Base-by-base conservation (phyloP, 1,140 invertebrate genomes). In the Lordiphosa stackelbergi region DNA sequence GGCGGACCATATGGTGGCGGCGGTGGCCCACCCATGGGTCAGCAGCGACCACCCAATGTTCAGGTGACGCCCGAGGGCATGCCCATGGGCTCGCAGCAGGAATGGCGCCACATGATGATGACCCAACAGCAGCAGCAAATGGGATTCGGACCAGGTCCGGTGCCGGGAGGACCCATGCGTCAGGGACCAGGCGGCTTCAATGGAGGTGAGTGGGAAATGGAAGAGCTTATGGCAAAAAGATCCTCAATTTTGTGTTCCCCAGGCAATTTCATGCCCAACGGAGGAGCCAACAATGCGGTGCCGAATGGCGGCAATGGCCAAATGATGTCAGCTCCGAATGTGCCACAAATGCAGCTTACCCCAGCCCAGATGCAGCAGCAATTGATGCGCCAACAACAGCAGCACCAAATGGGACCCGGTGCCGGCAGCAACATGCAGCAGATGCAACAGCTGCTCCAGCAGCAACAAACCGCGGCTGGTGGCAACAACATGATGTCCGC, bases 91-190 rank as follows among this genome's bases (percentile, higher is more conserved):
- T 86, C 91, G 84, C 88, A 89, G 90, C 88, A 90, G 87, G 93
- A 93, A 92, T 89, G 93, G 51, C 93, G 94, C 53, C 88, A 92
- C 62, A 88, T 94, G 69, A 90, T 94, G 89, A 92, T 93, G 88
- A 91, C 92, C 58, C 77, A 83, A 65, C 92, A 93, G 73, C 92
- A 93, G 71, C 92, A 93, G 69, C 89, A 83, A 42, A 88, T 88
- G 56, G 88, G 88, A 70, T 91, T 91, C 81, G 89, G 91, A 19
- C 43, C 43, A 56, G 73, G 70, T 6, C 66, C 90, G 89, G 77
- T 73, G 13, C 71, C 69, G 0, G 77, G 77, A 3, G 71, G 66
- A n/a, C 75, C 75, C 10, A 87, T 87, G 88, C 86, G 92, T 45
- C 92, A 92, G 38, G 90, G 91, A 61, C 92, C 93, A 66, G 91